Percentiles rank a stretch among this genome's conserved stretches.
Evolutionary conservation across 2,888 invertebrate genomes (phyloP).

Genomic region (Iselma pallidipennis): DNA sequence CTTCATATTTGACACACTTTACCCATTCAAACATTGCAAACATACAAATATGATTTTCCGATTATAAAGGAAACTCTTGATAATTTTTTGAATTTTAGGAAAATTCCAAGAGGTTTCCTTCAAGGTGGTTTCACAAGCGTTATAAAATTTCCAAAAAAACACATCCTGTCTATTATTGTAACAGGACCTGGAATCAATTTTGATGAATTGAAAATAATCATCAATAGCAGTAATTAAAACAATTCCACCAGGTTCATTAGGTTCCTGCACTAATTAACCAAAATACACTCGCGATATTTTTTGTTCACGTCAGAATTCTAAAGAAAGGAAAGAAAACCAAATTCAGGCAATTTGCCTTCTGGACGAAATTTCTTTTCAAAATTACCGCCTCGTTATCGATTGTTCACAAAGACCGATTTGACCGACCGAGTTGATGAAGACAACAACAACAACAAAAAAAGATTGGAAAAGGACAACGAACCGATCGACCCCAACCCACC

Average conservation of each 20-base stretch:
- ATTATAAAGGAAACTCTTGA: background rate
- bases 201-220: too few relatives aligned
- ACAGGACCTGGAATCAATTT: constrained; percentile 20
- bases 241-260: background rate
- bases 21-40: constrained; percentile 8
- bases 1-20: background rate
- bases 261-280: background rate
- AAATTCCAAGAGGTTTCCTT: background rate
- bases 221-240: too few relatives aligned
- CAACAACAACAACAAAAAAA: too few relatives aligned
- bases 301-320: constrained; percentile 8
- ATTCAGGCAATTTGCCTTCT: constrained; percentile 13
- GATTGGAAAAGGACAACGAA: constrained; percentile 31
- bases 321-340: constrained; percentile 28
- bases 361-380: constrained; percentile 1
- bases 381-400: background rate
- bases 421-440: background rate
- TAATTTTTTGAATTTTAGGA: background rate
- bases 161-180: constrained; percentile 3
- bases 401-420: constrained; percentile 1
- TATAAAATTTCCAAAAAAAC: constrained; percentile 7
- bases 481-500: constrained; percentile 11
- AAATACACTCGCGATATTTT: constrained; percentile 7
- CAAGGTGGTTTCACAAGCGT: background rate
- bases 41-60: too few relatives aligned